Base-by-base conservation (phyloP, 2,113 vertebrate genomes). In the Aythya baeri region DNA sequence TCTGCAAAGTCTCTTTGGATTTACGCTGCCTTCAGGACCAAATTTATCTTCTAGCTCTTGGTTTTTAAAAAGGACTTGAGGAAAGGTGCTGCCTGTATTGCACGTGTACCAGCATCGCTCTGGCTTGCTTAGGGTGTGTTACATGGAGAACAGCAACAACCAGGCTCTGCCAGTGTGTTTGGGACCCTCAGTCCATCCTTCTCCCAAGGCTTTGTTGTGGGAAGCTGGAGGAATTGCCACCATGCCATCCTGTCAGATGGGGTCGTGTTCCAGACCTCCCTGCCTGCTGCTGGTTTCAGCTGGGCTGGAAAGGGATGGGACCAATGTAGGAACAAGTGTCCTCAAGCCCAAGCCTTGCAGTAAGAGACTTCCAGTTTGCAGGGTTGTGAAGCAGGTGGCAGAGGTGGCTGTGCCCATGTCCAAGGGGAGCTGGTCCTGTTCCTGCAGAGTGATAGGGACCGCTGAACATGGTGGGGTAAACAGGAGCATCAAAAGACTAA, bases 81-180 rank as follows among this genome's bases (percentile, higher is more conserved):
- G 68, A 66, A 49, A 46, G 31, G 7, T 22, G 41, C 14, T 68
- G 21, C 2, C 9, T 2, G 13, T 55, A 73, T 26, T 65, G 29
- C 5, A 1, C 14, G 34, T 27, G 22, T 38, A 17, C 46, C 6
- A 7, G 31, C 3, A 21, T 17, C 62, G 20, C 50, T 21, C 13
- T 16, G 50, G 44, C 17, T 50, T 3, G 3, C 46, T 22, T 26
- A 50, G 44, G 75, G 52, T 41, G 62, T 1, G 3, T 29, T 5
- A 10, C 25, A 0, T 6, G 43, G 54, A 25, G 59, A 61, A 3
- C 23, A 34, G 0, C n/a, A 3, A 3, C 2, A 6, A n/a, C 0
- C 4, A 38, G 18, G 31, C 52, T 76, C 13, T 76, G 54, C 18
- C 50, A 55, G 2, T 7, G 20, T 2, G 8, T 3, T 14, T 31